Conservation (phyloP, 2,888 invertebrate genomes). For the Pristionchus japonicus region DNA sequence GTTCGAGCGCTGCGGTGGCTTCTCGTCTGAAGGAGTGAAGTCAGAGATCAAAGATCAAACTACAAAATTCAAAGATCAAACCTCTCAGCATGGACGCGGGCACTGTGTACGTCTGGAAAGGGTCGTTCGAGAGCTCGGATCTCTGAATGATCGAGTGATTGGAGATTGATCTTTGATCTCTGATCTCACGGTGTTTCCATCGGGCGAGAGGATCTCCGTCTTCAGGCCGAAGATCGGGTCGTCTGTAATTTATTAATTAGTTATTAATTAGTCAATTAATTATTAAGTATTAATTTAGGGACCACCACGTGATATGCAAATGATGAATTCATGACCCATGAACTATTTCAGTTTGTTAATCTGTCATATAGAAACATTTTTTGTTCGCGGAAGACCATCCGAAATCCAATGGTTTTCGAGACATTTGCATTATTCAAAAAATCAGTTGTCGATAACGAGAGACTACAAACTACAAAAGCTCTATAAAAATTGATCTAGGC, state of each 20-base stretch:
- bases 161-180: not conserved
- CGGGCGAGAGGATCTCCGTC: conserved; percentile 19
- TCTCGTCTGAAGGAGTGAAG: not conserved
- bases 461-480: too few species aligned
- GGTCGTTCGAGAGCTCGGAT: not conserved
- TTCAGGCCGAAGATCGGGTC: conserved; percentile 5
- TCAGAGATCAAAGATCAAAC: not conserved
- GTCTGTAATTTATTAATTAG: not conserved
- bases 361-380: too few species aligned
- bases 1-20: not conserved
- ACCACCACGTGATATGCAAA: too few species aligned
- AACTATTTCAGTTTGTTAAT: too few species aligned
- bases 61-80: too few species aligned
- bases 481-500: too few species aligned
- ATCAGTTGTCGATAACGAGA: too few species aligned
- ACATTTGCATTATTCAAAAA: too few species aligned
- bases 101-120: conserved; percentile 17
- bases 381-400: too few species aligned
- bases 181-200: not conserved
- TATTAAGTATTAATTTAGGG: not conserved
- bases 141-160: not conserved
- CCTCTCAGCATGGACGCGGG: not conserved
- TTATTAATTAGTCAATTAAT: not conserved
- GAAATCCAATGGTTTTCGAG: too few species aligned
- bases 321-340: too few species aligned